A percentile compares a stretch with the other conserved stretches of the same genome.
Conservation (phyloP, 1,140 invertebrate genomes). For the Plectus sambesii region DNA sequence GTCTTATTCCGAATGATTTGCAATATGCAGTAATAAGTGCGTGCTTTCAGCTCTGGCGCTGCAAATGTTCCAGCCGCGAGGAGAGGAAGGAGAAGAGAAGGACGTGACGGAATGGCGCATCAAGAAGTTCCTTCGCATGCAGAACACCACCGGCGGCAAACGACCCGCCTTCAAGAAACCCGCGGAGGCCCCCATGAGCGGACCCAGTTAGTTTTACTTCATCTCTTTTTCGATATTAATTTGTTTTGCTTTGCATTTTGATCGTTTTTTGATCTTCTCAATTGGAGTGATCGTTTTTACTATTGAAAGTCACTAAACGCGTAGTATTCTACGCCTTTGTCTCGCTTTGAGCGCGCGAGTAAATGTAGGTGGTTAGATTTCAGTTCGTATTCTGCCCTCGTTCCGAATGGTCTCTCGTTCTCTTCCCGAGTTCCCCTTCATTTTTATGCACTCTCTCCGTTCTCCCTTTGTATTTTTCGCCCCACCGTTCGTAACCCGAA, state of each 20-base stretch:
- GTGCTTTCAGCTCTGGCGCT: slow-evolving; percentile 64
- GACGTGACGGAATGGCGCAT: slow-evolving; percentile 71
- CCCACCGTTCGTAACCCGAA: too few species aligned
- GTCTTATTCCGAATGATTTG: slow-evolving; percentile 3
- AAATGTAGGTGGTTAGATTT: too few species aligned
- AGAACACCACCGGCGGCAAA: slow-evolving; percentile 74
- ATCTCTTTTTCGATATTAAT: slow-evolving; percentile 16
- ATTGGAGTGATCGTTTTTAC: too few species aligned
- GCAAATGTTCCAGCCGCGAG: slow-evolving; percentile 67
- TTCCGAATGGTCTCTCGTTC: too few species aligned
- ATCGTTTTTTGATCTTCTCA: neutral
- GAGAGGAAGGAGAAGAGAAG: slow-evolving; percentile 54
- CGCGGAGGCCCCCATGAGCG: slow-evolving; percentile 82
- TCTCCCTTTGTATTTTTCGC: too few species aligned
- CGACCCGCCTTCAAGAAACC: slow-evolving; percentile 81
- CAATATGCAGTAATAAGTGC: neutral
- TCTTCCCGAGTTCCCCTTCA: too few species aligned
- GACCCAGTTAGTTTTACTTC: slow-evolving; percentile 52
- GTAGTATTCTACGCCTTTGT: too few species aligned
- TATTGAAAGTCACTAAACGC: too few species aligned
- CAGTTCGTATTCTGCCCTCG: too few species aligned
- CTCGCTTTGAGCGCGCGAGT: too few species aligned
- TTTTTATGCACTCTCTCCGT: too few species aligned
- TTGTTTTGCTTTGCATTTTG: neutral
- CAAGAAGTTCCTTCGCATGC: slow-evolving; percentile 62